A percentile compares a stretch with the other conserved stretches of the same genome.
phyloP scores from a whole-genome alignment of 2,888 invertebrate genomes.

The Mylabris sibirica region DNA sequence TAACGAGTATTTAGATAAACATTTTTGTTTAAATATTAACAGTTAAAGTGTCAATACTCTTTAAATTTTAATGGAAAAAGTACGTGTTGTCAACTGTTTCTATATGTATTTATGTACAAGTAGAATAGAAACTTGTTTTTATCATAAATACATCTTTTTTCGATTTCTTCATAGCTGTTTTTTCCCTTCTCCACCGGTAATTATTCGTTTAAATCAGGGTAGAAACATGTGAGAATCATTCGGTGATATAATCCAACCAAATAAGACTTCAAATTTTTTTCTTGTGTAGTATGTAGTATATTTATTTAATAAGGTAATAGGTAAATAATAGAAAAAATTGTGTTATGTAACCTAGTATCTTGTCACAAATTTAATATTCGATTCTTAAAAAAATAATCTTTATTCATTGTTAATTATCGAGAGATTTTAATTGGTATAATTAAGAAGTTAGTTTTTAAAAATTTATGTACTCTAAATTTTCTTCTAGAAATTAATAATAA shows the following conservation, averaged over 20 bases:
- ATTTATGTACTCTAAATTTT: neutral
- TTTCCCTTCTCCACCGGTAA: neutral
- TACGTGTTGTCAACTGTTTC: neutral
- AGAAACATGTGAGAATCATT: neutral
- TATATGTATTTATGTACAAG: neutral
- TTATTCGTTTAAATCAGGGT: neutral
- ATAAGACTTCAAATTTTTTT: neutral
- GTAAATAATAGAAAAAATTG: no score
- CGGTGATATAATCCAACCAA: neutral
- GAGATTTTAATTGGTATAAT: no score
- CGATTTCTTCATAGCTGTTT: neutral
- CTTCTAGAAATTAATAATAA: neutral
- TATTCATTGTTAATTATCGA: no score
- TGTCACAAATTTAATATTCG: no score
- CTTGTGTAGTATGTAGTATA: neutral
- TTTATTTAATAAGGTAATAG: neutral
- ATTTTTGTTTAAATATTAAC: no score
- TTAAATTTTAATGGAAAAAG: neutral
- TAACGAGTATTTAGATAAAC: no score
- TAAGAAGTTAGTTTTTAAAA: neutral
- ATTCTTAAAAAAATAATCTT: no score
- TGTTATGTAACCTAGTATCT: no score
- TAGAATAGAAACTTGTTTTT: neutral
- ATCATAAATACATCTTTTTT: neutral
- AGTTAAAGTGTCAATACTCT: slow-evolving; percentile 2